A percentile compares a stretch with the other conserved stretches of the same genome.
Conservation (phyloP, 2,888 invertebrate species). For the Hydrotaea cyrtoneurina region DNA sequence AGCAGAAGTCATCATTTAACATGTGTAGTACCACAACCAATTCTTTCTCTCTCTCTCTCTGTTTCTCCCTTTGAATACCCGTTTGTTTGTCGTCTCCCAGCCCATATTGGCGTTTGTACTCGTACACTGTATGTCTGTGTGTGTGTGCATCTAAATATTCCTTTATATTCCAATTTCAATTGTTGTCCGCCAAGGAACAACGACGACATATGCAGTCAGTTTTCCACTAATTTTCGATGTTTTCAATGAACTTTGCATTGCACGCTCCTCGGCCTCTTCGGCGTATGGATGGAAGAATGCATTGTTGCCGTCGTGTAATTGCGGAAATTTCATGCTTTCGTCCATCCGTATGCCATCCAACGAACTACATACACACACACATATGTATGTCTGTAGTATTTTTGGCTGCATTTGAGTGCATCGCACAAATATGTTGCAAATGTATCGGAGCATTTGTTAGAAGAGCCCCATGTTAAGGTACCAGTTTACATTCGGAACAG, state of each 20-base stretch:
- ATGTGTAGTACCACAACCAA: constrained; percentile 36
- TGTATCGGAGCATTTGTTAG: too few relatives aligned
- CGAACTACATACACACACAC: constrained; percentile 35
- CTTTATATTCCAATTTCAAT: constrained; percentile 18
- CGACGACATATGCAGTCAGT: constrained; percentile 11
- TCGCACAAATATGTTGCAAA: too few relatives aligned
- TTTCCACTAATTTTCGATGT: constrained; percentile 12
- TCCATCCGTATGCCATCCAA: constrained; percentile 41
- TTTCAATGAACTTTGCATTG: constrained; percentile 10
- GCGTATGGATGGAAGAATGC: neutral
- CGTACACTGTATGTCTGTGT: neutral
- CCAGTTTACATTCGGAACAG: too few relatives aligned
- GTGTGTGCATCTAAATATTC: neutral
- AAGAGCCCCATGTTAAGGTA: too few relatives aligned
- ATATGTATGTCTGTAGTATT: neutral
- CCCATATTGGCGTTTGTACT: neutral
- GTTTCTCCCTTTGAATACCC: neutral
- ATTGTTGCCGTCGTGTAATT: constrained; percentile 5
- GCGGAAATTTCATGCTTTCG: constrained; percentile 63
- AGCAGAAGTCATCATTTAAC: constrained; percentile 5
- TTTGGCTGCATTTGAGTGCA: neutral
- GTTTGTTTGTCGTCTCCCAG: neutral
- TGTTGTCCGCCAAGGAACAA: neutral
- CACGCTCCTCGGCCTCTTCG: neutral
- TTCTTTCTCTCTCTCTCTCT: neutral